Conservation (phyloP, 1,140 invertebrate genomes). For the Panagrolaimus sp. region DNA sequence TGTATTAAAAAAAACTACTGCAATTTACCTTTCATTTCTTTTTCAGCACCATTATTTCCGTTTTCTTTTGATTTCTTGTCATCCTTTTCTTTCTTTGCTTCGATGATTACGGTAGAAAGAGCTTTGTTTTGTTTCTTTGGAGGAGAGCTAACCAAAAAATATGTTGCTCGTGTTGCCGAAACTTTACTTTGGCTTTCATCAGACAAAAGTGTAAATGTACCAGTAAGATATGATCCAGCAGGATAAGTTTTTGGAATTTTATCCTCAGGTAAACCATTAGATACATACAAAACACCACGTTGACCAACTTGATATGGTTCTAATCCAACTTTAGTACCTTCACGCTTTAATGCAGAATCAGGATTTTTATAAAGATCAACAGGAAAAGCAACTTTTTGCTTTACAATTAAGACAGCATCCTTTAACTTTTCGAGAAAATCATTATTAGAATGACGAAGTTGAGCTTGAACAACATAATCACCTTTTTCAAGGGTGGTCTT, state of each 20-base stretch:
- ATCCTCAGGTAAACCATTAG: neutral
- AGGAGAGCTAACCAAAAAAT: constrained; percentile 9
- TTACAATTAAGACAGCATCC: constrained; percentile 70
- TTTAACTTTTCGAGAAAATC: constrained; percentile 75
- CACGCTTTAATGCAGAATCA: neutral
- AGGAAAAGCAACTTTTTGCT: constrained; percentile 71
- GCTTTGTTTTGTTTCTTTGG: constrained; percentile 33
- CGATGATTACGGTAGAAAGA: constrained; percentile 39
- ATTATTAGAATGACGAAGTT: constrained; percentile 78
- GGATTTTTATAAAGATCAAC: constrained; percentile 64
- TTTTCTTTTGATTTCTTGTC: constrained; percentile 27
- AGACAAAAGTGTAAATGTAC: neutral
- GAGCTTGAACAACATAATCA: constrained; percentile 78
- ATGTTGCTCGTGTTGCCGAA: neutral
- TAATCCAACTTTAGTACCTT: neutral
- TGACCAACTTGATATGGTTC: neutral
- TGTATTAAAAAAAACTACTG: neutral
- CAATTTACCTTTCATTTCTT: constrained; percentile 32
- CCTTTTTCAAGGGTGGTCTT: constrained; percentile 83
- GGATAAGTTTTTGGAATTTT: neutral
- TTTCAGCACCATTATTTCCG: constrained; percentile 23
- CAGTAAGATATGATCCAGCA: neutral
- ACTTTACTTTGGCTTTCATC: neutral
- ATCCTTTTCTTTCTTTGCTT: constrained; percentile 25
- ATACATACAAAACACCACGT: neutral